These are phyloP conservation scores for Clusia tigrina DNA, from an alignment of 2,888 invertebrate species.

Conservation along the genomic window DNA sequence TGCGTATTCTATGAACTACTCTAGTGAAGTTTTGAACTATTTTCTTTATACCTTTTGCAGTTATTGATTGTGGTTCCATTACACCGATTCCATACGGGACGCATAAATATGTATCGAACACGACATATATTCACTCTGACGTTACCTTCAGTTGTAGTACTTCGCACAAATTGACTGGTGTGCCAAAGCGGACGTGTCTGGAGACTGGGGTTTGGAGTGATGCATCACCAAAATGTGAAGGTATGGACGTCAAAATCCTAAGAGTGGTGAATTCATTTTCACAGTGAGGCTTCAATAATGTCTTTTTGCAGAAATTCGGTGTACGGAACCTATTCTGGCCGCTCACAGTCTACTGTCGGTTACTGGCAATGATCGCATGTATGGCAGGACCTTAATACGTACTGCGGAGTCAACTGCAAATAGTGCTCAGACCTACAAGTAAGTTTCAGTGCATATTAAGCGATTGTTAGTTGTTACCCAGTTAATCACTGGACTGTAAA, in stretches of 20 bases:
- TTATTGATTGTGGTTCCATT: slow-evolving; percentile 88
- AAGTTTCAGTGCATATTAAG: slow-evolving; percentile 26
- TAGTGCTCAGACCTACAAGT: slow-evolving; percentile 79
- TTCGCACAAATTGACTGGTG: slow-evolving; percentile 81
- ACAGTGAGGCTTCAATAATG: slow-evolving; percentile 3
- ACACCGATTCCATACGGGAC: slow-evolving; percentile 80
- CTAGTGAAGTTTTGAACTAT: background rate
- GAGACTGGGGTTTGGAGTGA: slow-evolving; percentile 86
- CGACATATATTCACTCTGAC: slow-evolving; percentile 82
- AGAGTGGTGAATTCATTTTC: too few relatives aligned
- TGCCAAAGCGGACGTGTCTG: slow-evolving; percentile 75
- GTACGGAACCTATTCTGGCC: slow-evolving; percentile 82
- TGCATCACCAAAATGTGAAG: slow-evolving; percentile 83
- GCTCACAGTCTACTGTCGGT: slow-evolving; percentile 87
- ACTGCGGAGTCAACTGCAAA: slow-evolving; percentile 74
- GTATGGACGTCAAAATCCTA: too few relatives aligned
- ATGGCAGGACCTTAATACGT: slow-evolving; percentile 82
- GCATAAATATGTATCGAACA: slow-evolving; percentile 77
- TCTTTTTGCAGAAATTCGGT: slow-evolving; percentile 77
- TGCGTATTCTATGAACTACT: slow-evolving; percentile 66
- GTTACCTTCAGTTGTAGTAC: slow-evolving; percentile 81
- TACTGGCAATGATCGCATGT: slow-evolving; percentile 89
- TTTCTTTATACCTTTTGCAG: slow-evolving; percentile 65
- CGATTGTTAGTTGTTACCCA: background rate
- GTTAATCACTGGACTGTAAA: background rate